phyloP scores from a whole-genome alignment of 2,113 vertebrate species.

The Mobula birostris region DNA sequence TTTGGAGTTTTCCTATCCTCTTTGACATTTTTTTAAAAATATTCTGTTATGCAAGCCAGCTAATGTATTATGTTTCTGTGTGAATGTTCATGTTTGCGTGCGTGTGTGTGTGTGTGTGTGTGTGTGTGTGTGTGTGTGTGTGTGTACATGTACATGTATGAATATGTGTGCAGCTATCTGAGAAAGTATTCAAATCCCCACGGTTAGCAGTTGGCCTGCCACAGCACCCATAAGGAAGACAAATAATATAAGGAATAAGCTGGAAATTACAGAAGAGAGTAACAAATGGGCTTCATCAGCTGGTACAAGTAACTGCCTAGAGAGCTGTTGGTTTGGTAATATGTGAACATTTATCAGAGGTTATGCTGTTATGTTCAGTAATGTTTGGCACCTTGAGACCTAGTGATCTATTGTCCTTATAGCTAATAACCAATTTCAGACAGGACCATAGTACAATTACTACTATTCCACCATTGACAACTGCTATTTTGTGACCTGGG shows the following conservation, averaged over 20 bases:
- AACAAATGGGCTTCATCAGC: conserved; percentile 30
- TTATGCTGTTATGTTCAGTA: conserved; percentile 29
- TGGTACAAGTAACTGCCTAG: conserved; percentile 30
- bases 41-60: too few relatives aligned
- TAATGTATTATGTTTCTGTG: too few relatives aligned
- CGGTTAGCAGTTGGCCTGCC: not conserved
- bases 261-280: conserved; percentile 24
- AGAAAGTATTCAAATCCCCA: not conserved
- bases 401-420: conserved; percentile 14
- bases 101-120: too few relatives aligned
- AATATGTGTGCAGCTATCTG: not conserved
- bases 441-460: not conserved
- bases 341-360: conserved; percentile 34
- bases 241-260: not conserved
- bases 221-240: not conserved
- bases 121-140: too few relatives aligned
- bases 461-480: not conserved
- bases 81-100: too few relatives aligned
- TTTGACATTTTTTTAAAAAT: too few relatives aligned
- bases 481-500: not conserved
- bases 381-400: conserved; percentile 11
- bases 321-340: conserved; percentile 30
- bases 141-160: too few relatives aligned
- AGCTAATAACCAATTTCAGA: not conserved
- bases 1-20: too few relatives aligned